A percentile compares a stretch with the other conserved stretches of the same genome.
phyloP scores from a whole-genome alignment of 2,888 invertebrate genomes.

The Xylota segnis region DNA sequence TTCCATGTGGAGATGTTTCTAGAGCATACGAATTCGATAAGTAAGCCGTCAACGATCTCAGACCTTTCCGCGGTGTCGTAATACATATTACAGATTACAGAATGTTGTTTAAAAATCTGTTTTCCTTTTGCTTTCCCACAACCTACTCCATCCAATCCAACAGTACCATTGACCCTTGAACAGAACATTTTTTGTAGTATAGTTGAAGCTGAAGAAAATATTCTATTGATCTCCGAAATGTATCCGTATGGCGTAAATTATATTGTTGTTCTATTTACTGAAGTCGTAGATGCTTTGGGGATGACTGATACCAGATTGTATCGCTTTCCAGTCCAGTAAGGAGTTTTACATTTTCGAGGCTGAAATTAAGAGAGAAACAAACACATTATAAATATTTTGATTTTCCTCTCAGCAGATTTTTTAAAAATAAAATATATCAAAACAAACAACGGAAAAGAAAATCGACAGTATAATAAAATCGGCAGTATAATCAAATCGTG shows the following conservation, averaged over 20 bases:
- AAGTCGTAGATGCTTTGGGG: not conserved
- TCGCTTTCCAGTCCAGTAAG: not conserved
- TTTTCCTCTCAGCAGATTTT: not conserved
- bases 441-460: too few relatives aligned
- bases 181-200: not conserved
- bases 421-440: not conserved
- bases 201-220: not conserved
- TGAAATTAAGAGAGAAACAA: constrained; percentile 9
- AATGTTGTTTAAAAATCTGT: not conserved
- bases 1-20: not conserved
- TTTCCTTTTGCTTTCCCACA: not conserved
- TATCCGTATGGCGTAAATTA: not conserved
- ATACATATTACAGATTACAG: not conserved
- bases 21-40: not conserved
- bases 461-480: too few relatives aligned
- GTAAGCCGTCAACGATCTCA: not conserved
- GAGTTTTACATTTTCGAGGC: not conserved
- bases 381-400: not conserved
- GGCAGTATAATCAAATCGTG: too few relatives aligned
- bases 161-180: constrained; percentile 10
- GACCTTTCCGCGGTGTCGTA: not conserved
- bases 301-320: not conserved
- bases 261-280: not conserved
- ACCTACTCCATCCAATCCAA: not conserved
- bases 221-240: not conserved